A percentile compares a stretch with the other conserved stretches of the same genome.
Conservation (phyloP, 2,888 invertebrate genomes). For the Rotaria macrura region DNA sequence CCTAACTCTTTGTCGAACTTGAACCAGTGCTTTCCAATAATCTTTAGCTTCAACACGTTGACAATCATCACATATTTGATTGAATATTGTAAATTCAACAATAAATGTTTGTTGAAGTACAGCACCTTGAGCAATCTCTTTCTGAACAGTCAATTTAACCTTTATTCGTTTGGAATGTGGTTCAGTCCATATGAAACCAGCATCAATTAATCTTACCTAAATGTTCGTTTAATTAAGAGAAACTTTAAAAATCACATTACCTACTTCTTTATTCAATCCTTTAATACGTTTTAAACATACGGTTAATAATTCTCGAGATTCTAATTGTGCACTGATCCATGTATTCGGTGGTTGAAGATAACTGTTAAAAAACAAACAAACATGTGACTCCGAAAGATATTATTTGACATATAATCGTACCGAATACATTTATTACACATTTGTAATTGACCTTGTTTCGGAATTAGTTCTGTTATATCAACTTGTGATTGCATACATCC, state of each 20-base stretch:
- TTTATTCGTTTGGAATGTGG: slow-evolving; percentile 94
- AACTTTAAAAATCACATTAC: not conserved
- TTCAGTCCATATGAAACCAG: slow-evolving; percentile 95
- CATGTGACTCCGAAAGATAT: slow-evolving; percentile 34
- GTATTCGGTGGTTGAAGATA: slow-evolving; percentile 65
- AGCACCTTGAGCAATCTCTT: slow-evolving; percentile 77
- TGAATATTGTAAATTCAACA: slow-evolving; percentile 77
- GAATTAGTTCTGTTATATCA: slow-evolving; percentile 89
- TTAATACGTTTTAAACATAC: slow-evolving; percentile 65
- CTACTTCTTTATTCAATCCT: slow-evolving; percentile 29
- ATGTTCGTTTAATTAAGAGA: not conserved
- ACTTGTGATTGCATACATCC: slow-evolving; percentile 75
- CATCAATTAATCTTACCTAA: slow-evolving; percentile 76
- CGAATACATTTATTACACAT: slow-evolving; percentile 87
- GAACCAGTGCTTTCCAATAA: slow-evolving; percentile 78
- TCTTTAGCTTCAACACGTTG: slow-evolving; percentile 92
- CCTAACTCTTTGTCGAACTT: slow-evolving; percentile 52
- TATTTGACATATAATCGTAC: slow-evolving; percentile 46
- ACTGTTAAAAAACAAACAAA: slow-evolving; percentile 51
- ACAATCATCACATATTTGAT: slow-evolving; percentile 94
- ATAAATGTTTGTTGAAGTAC: slow-evolving; percentile 85
- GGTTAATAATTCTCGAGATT: slow-evolving; percentile 72
- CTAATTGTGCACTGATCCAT: slow-evolving; percentile 57
- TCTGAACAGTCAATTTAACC: slow-evolving; percentile 77
- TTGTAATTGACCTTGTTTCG: slow-evolving; percentile 71